A percentile compares a stretch with the other conserved stretches of the same genome.
Evolutionary conservation across 2,888 invertebrate species (phyloP).

Genomic region (Luffia ferchaultella): DNA sequence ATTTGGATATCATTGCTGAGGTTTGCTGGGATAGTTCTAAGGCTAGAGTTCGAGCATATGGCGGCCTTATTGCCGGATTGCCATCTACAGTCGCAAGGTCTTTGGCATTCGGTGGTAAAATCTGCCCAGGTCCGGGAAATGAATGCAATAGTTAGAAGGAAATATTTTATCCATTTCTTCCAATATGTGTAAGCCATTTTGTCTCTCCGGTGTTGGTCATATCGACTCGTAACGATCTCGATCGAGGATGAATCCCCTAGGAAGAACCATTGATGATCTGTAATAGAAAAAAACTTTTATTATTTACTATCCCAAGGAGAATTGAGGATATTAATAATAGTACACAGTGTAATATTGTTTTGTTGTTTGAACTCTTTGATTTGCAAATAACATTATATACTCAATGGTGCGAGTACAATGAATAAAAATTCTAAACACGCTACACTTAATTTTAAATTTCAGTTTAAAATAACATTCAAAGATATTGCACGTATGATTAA

Average conservation of each 20-base stretch:
- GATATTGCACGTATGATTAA: no score
- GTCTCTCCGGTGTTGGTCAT: slow-evolving; percentile 45
- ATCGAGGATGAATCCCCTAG: slow-evolving; percentile 15
- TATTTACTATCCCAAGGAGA: not conserved
- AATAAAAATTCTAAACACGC: not conserved
- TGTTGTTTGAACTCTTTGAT: not conserved
- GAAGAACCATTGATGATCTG: slow-evolving; percentile 14
- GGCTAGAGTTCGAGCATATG: slow-evolving; percentile 76
- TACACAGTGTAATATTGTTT: not conserved
- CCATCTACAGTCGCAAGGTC: slow-evolving; percentile 86
- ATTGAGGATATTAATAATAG: not conserved
- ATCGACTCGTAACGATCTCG: slow-evolving; percentile 52
- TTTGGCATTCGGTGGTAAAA: slow-evolving; percentile 71
- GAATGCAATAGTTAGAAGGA: slow-evolving; percentile 35
- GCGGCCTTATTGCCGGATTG: slow-evolving; percentile 85
- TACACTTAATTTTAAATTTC: no score
- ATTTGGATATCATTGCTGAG: slow-evolving; percentile 78
- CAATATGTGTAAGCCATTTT: slow-evolving; percentile 60
- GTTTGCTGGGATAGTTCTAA: slow-evolving; percentile 74
- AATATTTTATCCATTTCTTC: slow-evolving; percentile 54
- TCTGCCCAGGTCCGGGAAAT: slow-evolving; percentile 47
- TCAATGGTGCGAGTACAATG: not conserved
- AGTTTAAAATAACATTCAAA: no score
- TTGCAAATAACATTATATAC: not conserved
- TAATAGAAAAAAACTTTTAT: slow-evolving; percentile 10